A percentile compares a stretch with the other conserved stretches of the same genome.
Conservation (phyloP, 2,797 vertebrate genomes). For the Nasua narica region DNA sequence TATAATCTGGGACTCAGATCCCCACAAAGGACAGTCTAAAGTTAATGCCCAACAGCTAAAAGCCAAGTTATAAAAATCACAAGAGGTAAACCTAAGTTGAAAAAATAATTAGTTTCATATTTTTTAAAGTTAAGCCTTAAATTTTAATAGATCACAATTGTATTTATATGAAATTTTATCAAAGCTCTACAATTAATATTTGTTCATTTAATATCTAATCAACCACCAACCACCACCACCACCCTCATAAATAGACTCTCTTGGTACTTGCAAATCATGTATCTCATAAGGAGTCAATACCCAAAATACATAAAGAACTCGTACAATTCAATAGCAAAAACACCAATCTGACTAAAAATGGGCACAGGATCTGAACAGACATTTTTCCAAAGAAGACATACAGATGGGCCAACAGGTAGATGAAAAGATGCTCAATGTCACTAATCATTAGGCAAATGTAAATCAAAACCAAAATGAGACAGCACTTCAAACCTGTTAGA, state of each 20-base stretch:
- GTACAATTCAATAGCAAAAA: background rate
- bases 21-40: background rate
- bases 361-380: background rate
- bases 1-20: background rate
- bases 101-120: background rate
- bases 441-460: background rate
- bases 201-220: background rate
- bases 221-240: background rate
- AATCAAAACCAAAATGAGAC: background rate
- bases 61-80: background rate
- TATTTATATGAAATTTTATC: background rate
- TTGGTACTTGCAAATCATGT: background rate
- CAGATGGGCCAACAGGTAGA: background rate
- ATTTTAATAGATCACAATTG: background rate
- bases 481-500: too few relatives aligned
- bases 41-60: background rate
- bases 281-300: background rate
- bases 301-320: background rate
- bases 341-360: background rate
- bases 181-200: background rate
- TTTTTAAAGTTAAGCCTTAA: conserved; percentile 13
- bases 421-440: background rate
- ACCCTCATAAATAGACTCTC: background rate
- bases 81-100: background rate
- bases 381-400: background rate